Base-by-base conservation (phyloP, 2,888 invertebrate species). In the Xylophagus ater region DNA sequence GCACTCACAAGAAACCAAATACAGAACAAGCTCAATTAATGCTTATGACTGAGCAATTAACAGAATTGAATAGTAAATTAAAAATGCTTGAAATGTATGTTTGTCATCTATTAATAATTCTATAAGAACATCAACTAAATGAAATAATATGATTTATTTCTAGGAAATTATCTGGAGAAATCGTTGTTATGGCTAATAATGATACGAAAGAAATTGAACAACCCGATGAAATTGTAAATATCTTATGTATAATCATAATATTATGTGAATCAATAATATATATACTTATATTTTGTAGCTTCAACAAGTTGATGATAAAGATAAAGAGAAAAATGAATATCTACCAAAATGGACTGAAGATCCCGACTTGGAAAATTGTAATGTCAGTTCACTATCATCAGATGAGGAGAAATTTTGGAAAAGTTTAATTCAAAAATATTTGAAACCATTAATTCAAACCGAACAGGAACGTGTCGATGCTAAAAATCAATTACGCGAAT, bases 361-460 rank as follows among this genome's bases (percentile, higher is more conserved):
- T 51, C 70, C 73, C 15, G 68, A 71, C 18, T 58, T 87, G 9
- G 70, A 72, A 31, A 69, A 74, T 43, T 81, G 81, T 1, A 73
- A 76, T 34, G 69, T 79, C 3, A 76, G 76, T 25, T 76, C 73
- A 51, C 62, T 89, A 26, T 63, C 72, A 0, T 68, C 72, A 10
- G 65, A 71, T 28, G 88, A 90, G 59, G 72, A 72, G 34, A 63
- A 65, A 14, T 90, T 90, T 63, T 90, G 87, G 86, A 71, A 71
- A 39, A 77, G 79, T 36, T 62, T 89, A 36, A 76, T 89, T 37
- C 73, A 73, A 31, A 76, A 76, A 53, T 86, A 89, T 59, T 67
- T 89, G 14, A 69, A 74, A 50, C 87, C 88, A 1, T 69, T 85
- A 34, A 76, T 76, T 46, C 72, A 75, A 29, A 73, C 80, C 50